Evolutionary conservation across 1,140 invertebrate genomes (phyloP), one percentile per base, ranked within the genome.

Genomic region (Solen grandis): DNA sequence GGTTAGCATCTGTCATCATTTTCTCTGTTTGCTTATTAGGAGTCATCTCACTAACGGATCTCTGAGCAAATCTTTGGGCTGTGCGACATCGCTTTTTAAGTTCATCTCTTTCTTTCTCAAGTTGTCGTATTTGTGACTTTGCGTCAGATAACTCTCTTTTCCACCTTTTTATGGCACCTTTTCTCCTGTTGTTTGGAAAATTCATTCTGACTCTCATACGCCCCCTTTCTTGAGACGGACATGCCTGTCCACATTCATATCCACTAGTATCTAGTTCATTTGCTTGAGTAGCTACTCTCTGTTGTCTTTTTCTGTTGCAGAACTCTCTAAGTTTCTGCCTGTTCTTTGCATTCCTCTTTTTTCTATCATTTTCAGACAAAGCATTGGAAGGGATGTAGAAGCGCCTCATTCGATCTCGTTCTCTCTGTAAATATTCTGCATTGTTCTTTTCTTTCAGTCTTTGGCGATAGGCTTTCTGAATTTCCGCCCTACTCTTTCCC

Each of bases 341-440:
- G 25, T 78, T 55, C 57, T 27, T 62, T 33, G 22, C 22, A 62
- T 62, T 27, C 16, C 22, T 62, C 59, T 3, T 29, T 5, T 33
- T 29, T 27, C 27, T 25, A 52, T 66, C 65, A 50, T 68, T 68
- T 14, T 68, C 65, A 2, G 65, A 68, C 16, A 77, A 31, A n/a
- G 33, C 3, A 19, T n/a, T 10, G 4, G 74, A 54, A 19, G 74
- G 62, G 16, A 65, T 35, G 29, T 77, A 77, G 19, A 16, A 50
- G 16, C 41, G 38, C 14, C 36, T 52, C 27, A 36, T 77, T 38
- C 50, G 19, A 14, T 77, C 74, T 36, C 60, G 52, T 38, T 77
- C 74, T 38, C 36, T 77, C n/a, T 31, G 22, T 62, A 78, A 35
- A 41, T 78, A 78, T 31, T 78, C 75, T 29, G 41, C 36, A 36